Conservation (phyloP, 2,797 vertebrate genomes). For the Crenichthys baileyi region DNA sequence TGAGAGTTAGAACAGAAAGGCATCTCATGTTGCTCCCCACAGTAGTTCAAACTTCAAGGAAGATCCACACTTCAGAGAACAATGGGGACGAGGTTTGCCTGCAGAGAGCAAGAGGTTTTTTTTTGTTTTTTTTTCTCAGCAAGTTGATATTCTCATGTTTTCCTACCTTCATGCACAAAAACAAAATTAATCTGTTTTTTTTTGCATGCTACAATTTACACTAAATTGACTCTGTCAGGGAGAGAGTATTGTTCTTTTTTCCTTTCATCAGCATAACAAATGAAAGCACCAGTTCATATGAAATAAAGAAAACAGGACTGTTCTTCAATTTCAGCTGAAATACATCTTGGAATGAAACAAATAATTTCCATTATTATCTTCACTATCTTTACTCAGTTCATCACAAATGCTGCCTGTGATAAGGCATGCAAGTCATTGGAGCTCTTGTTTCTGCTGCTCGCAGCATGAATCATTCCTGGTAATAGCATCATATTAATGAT, state of each 20-base stretch:
- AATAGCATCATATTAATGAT: constrained; percentile 60
- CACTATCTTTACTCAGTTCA: constrained; percentile 20
- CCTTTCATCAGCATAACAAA: constrained; percentile 37
- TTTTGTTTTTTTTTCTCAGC: constrained; percentile 1
- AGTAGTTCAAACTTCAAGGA: constrained; percentile 34
- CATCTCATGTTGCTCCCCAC: constrained; percentile 42
- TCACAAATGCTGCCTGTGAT: constrained; percentile 28
- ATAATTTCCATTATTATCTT: constrained; percentile 20
- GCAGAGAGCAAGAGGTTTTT: neutral
- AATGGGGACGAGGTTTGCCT: constrained; percentile 28
- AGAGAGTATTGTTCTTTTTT: constrained; percentile 20
- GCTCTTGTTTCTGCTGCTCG: constrained; percentile 28
- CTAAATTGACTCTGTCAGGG: constrained; percentile 41
- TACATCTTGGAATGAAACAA: constrained; percentile 14
- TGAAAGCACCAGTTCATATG: constrained; percentile 43
- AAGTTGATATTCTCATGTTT: constrained; percentile 11
- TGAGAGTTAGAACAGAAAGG: constrained; percentile 25
- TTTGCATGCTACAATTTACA: constrained; percentile 32
- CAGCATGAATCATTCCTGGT: constrained; percentile 52
- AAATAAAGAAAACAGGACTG: constrained; percentile 32
- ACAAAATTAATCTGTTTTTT: constrained; percentile 19
- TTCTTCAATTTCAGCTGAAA: constrained; percentile 18
- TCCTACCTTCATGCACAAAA: constrained; percentile 21
- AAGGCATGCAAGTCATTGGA: constrained; percentile 22
- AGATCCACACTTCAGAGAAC: constrained; percentile 47